These are phyloP conservation scores for Dorcus hopei DNA, from an alignment of 2,888 invertebrate species.

Conservation along the genomic window DNA sequence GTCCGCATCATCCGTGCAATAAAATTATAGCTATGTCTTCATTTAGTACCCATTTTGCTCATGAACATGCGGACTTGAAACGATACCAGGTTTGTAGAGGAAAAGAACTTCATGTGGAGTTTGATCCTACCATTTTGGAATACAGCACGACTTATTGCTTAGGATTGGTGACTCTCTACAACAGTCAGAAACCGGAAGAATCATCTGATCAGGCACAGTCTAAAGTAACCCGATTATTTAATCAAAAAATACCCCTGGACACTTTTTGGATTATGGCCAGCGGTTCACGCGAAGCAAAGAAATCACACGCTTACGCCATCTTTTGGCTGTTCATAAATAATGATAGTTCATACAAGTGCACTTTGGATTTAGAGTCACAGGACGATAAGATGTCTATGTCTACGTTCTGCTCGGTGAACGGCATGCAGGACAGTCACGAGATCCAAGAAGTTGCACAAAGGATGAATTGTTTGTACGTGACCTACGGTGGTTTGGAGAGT, in stretches of 20 bases:
- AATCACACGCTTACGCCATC: constrained; percentile 32
- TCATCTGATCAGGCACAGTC: constrained; percentile 28
- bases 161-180: constrained; percentile 40
- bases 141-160: constrained; percentile 30
- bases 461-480: constrained; percentile 39
- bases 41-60: constrained; percentile 41
- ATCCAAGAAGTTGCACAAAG: constrained; percentile 32
- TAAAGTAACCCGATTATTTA: constrained; percentile 35
- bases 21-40: constrained; percentile 41
- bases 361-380: constrained; percentile 41
- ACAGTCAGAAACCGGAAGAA: constrained; percentile 33
- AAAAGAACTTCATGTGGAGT: constrained; percentile 6
- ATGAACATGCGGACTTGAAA: constrained; percentile 38
- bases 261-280: constrained; percentile 46
- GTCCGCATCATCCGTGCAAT: constrained; percentile 42
- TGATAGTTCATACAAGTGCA: constrained; percentile 35
- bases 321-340: constrained; percentile 43
- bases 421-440: constrained; percentile 31
- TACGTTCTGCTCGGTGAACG: constrained; percentile 38
- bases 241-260: constrained; percentile 34
- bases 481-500: constrained; percentile 35
- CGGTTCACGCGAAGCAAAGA: constrained; percentile 33
- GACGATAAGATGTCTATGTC: constrained; percentile 36
- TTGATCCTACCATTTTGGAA: constrained; percentile 8
- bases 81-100: constrained; percentile 30